Base-by-base conservation (phyloP, 1,140 invertebrate species). In the Tenebrio molitor region DNA sequence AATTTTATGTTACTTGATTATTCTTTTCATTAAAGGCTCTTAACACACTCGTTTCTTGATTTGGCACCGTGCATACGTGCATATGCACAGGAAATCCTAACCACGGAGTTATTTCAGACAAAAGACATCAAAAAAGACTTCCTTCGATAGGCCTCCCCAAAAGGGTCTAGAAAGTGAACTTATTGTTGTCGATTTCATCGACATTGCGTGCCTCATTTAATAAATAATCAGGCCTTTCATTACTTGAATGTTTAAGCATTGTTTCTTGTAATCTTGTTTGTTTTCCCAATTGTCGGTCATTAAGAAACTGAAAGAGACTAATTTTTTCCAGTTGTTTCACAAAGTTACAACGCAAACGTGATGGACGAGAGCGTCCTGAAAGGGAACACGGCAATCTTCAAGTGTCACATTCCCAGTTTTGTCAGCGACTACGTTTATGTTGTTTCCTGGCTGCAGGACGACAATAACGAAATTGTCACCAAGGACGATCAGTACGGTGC, bases 371-470 rank as follows among this genome's bases (percentile, higher is more conserved):
- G 94, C 84, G 93, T 96, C 71, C 88, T 96, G 78, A 89, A 92
- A 82, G 94, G 94, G 74, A 97, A 96, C 84, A 91, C 92, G 76
- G 94, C 93, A 78, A 92, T 95, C 82, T 87, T 96, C 79, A 95
- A 95, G 88, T 96, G 95, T 87, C 92, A 95, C 86, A 93, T 96
- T 84, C 95, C 95, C 74, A 95, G 93, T 85, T 96, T 95, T 85
- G 94, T 96, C 62, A 92, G 93, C 77, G 94, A 96, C 87, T 95
- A 93, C 84, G 92, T 96, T 79, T 87, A 85, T 79, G 92, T 96
- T 77, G 88, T 90, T 71, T 92, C 92, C 77, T 96, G 95, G 95
- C 87, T 95, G 80, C 89, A 93, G 84, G 91, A 92, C 78, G 91
- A 92, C 83, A 84, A 85, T 78, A 86, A 84, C 76, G 86, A 91